Percentiles rank a stretch among this genome's conserved stretches.
phyloP scores from a whole-genome alignment of 2,113 vertebrate genomes.

The Illadopsis cleaveri region DNA sequence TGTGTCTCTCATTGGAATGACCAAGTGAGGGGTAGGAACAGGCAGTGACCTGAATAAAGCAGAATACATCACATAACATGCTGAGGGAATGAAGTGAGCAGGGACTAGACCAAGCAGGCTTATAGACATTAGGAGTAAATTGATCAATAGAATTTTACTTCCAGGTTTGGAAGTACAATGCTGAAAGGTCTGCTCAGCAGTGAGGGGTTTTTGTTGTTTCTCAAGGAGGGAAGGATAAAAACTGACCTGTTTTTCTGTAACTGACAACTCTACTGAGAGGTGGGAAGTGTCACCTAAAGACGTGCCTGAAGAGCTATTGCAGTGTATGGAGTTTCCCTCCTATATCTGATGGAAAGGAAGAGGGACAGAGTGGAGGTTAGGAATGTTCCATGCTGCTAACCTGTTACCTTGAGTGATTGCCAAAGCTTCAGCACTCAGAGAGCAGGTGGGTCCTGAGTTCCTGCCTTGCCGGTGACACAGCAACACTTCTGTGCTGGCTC shows the following conservation, averaged over 20 bases:
- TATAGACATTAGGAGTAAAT: not conserved
- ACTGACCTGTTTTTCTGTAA: not conserved
- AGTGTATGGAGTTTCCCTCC: not conserved
- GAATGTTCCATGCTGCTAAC: not conserved
- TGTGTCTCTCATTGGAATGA: not conserved
- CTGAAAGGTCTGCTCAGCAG: not conserved
- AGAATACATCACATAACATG: rapidly evolving
- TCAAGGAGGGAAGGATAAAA: not conserved
- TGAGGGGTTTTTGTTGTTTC: not conserved
- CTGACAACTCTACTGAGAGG: not conserved
- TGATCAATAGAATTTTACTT: not conserved
- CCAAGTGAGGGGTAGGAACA: not conserved
- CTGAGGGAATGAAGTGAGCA: not conserved
- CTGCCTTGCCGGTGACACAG: not conserved
- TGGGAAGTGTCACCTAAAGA: not conserved
- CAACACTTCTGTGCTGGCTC: not conserved
- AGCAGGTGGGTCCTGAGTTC: not conserved
- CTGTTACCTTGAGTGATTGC: not conserved
- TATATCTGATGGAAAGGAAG: rapidly evolving
- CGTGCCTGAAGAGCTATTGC: not conserved
- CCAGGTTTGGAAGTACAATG: not conserved
- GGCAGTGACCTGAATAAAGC: not conserved
- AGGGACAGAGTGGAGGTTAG: not conserved
- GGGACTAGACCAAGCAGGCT: not conserved
- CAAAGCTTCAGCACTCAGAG: not conserved